Percentiles rank a stretch among this genome's conserved stretches.
Evolutionary conservation across 2,797 vertebrate genomes (phyloP).

Genomic region (Enoplosus armatus): DNA sequence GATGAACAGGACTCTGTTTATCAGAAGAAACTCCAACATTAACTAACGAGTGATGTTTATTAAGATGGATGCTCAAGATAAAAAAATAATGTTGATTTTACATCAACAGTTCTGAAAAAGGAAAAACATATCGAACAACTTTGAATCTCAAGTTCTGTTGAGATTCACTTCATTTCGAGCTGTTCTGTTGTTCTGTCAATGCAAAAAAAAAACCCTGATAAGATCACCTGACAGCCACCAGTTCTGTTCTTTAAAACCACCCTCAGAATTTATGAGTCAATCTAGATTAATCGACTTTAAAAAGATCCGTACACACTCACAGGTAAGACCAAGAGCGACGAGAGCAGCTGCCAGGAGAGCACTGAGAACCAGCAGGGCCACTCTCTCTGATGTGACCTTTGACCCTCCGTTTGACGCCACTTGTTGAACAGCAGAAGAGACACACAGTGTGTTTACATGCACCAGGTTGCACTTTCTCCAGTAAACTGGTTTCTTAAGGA

Average conservation of each 20-base stretch:
- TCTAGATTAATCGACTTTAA: not conserved
- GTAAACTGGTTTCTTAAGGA: not conserved
- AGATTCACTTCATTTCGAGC: too few species aligned
- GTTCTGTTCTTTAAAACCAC: not conserved
- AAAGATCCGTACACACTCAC: conserved; percentile 34
- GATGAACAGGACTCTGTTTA: not conserved
- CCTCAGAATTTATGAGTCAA: not conserved
- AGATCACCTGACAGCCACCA: not conserved
- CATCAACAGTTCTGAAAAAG: not conserved
- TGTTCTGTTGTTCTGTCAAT: not conserved
- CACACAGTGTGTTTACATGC: too few species aligned
- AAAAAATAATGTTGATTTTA: too few species aligned
- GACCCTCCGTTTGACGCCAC: not conserved
- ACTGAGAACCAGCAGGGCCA: conserved; percentile 24
- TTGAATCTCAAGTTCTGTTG: not conserved
- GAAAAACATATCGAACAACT: not conserved
- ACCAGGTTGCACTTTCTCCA: not conserved
- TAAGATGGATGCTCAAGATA: too few species aligned
- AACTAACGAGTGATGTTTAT: not conserved
- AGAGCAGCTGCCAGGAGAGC: conserved; percentile 20
- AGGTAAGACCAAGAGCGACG: conserved; percentile 4
- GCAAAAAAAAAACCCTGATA: too few species aligned
- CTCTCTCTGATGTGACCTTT: conserved; percentile 13
- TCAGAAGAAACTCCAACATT: not conserved
- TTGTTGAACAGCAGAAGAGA: not conserved